phyloP scores from a whole-genome alignment of 2,888 invertebrate genomes.

The Erebia epiphron region DNA sequence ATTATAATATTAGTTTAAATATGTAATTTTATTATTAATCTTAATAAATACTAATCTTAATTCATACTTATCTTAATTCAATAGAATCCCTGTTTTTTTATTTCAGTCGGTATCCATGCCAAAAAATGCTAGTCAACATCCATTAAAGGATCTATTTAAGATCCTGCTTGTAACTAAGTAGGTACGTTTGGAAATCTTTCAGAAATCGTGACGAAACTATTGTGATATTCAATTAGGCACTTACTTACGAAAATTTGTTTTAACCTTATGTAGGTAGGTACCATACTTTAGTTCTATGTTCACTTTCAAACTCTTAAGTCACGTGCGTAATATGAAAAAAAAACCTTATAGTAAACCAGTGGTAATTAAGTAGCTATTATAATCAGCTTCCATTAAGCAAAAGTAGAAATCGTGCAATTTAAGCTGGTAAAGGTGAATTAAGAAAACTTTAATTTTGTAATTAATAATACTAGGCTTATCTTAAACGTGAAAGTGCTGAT shows the following conservation, averaged over 20 bases:
- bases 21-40: no score
- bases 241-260: slow-evolving; percentile 27
- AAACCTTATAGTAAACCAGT: background rate
- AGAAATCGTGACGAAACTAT: slow-evolving; percentile 65
- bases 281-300: slow-evolving; percentile 17
- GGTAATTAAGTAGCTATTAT: no score
- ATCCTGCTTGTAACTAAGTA: slow-evolving; percentile 1
- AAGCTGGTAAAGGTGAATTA: background rate
- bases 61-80: no score
- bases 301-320: slow-evolving; percentile 15
- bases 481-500: background rate
- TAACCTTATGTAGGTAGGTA: slow-evolving; percentile 21
- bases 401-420: background rate
- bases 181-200: slow-evolving; percentile 47
- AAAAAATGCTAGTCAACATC: background rate
- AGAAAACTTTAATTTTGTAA: background rate
- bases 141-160: background rate
- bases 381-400: background rate
- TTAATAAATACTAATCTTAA: no score
- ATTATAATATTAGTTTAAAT: no score
- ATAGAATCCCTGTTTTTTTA: no score
- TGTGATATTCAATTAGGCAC: slow-evolving; percentile 56
- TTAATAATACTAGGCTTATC: background rate
- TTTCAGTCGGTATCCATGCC: no score
- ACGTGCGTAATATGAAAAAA: background rate